phyloP scores from a whole-genome alignment of 2,888 invertebrate species.

The Cryptus viduatorius region DNA sequence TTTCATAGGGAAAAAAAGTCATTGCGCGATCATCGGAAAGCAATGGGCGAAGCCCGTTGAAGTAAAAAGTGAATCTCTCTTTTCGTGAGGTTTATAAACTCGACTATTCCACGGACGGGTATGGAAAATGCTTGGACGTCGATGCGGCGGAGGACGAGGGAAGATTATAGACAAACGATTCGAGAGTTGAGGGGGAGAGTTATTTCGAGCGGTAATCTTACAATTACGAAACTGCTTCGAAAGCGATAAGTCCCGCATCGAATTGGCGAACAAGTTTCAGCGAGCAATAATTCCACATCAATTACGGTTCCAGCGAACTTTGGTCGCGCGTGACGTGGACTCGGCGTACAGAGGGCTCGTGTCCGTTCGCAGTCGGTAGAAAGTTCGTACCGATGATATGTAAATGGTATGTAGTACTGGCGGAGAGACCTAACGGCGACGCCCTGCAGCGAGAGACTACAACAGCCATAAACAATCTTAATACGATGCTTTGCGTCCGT shows the following conservation, averaged over 20 bases:
- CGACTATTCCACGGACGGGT: background rate
- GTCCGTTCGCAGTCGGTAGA: constrained; percentile 5
- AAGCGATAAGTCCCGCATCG: constrained; percentile 47
- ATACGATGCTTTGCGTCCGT: background rate
- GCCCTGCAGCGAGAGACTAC: background rate
- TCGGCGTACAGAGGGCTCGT: constrained; percentile 14
- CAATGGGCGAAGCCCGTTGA: background rate
- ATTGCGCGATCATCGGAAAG: background rate
- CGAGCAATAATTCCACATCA: constrained; percentile 58
- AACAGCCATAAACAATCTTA: background rate
- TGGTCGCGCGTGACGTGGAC: constrained; percentile 55
- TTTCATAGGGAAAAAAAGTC: background rate
- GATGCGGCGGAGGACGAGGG: background rate
- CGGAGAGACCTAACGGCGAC: constrained; percentile 19
- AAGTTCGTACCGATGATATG: constrained; percentile 14
- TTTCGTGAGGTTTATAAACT: background rate
- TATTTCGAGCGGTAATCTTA: constrained; percentile 61
- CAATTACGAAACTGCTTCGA: constrained; percentile 60
- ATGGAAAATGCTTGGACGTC: constrained; percentile 6
- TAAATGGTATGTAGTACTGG: constrained; percentile 3
- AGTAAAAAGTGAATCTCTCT: background rate
- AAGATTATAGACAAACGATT: constrained; percentile 42
- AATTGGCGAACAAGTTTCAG: constrained; percentile 57
- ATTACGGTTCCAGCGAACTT: constrained; percentile 57
- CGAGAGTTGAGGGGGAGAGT: constrained; percentile 10